These are phyloP conservation scores for Norana najaformis DNA, from an alignment of 2,888 invertebrate species.

Conservation along the genomic window DNA sequence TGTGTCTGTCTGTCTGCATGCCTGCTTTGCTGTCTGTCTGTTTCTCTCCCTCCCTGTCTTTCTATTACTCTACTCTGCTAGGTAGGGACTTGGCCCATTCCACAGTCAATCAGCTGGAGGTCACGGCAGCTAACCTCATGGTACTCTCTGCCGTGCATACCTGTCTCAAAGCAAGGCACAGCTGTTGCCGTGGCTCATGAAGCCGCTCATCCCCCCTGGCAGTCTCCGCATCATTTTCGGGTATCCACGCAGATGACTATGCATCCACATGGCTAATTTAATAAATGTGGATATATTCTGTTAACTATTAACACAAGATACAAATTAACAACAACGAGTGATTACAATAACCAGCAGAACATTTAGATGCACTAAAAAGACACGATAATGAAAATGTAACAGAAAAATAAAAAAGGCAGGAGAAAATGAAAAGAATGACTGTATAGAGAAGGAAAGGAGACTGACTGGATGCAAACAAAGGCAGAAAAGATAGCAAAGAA, in stretches of 20 bases:
- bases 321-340: background rate
- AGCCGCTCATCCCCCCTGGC: background rate
- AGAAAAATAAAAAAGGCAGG: background rate
- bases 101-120: background rate
- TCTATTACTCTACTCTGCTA: background rate
- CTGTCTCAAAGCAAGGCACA: background rate
- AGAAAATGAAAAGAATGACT: too few relatives aligned
- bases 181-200: background rate
- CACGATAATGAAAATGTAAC: background rate
- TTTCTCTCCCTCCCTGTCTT: background rate
- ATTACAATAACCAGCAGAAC: background rate
- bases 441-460: too few relatives aligned
- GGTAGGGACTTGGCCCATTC: background rate
- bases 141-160: conserved; percentile 7
- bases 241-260: too few relatives aligned
- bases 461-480: too few relatives aligned
- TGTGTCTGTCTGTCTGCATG: background rate
- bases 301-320: background rate
- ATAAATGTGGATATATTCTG: background rate
- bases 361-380: background rate
- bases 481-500: background rate
- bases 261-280: background rate
- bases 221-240: background rate
- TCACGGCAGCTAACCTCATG: background rate
- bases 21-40: too few relatives aligned